A percentile compares a stretch with the other conserved stretches of the same genome.
phyloP scores from a whole-genome alignment of 2,113 vertebrate genomes.

The Nannospalax galili region DNA sequence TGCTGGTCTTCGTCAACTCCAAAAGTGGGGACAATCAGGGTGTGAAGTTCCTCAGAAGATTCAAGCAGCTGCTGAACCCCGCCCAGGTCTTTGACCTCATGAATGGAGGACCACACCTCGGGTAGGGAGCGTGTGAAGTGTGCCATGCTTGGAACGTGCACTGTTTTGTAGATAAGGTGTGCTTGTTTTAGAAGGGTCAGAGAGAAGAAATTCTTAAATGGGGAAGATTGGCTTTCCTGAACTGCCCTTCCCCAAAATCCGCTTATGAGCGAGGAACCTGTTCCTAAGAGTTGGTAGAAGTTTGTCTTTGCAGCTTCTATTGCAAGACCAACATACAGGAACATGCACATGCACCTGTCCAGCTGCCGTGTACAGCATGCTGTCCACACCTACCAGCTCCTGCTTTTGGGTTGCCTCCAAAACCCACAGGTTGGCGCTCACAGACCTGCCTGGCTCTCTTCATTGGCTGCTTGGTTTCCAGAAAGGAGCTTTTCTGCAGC shows the following conservation, averaged over 20 bases:
- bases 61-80: conserved; percentile 98
- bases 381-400: accelerated
- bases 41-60: conserved; percentile 96
- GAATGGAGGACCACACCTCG: conserved; percentile 98
- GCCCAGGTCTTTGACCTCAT: conserved; percentile 99
- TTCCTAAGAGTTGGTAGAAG: not conserved
- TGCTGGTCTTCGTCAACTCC: conserved; percentile 98
- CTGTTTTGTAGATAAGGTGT: not conserved
- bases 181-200: not conserved
- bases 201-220: not conserved
- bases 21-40: conserved; percentile 99
- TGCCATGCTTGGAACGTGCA: not conserved
- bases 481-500: not conserved
- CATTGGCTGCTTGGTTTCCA: not conserved
- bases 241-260: not conserved
- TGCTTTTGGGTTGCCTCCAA: not conserved
- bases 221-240: not conserved
- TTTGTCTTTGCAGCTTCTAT: not conserved
- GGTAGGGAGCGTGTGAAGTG: conserved; percentile 86
- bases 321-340: accelerated
- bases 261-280: not conserved
- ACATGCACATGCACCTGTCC: no score
- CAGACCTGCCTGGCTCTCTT: not conserved
- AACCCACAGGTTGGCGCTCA: not conserved
- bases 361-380: accelerated